Evolutionary conservation across 2,113 vertebrate genomes (phyloP), one percentile per base, ranked within the genome.

Genomic region (Pungitius pungitius): DNA sequence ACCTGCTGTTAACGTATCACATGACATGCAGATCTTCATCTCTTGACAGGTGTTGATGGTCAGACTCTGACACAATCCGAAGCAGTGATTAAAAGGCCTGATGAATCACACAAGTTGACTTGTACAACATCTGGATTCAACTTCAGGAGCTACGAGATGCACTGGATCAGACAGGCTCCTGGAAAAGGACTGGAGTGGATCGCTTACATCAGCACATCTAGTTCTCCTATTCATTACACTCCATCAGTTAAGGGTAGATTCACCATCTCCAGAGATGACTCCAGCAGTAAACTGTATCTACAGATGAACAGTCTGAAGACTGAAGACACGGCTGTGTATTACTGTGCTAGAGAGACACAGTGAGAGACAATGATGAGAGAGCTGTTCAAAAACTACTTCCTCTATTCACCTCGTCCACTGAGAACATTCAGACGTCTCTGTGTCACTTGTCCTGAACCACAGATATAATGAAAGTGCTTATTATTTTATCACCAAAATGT

Each of bases 151-250:
- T 33, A 56, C 12, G 0, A 2, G 0, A 85, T 73, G 57, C 0
- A 0, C 15, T 89, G 81, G 84, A 24, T 88, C 78, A 78, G 90
- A 85, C 85, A 90, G 81, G 64, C 69, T 77, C 72, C 83, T 83
- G 86, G 77, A 47, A 78, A 90, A 75, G 69, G 73, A 49, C 80
- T 78, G 35, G 79, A 82, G 49, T 82, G 79, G 80, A 13, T 47
- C 18, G 43, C 43, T 20, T 4, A 1, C 6, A 35, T 35, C 3
- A 35, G 4, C 3, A 3, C 33, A 35, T 35, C 33, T 35, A 7
- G 33, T 35, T 35, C 33, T 35, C 6, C 33, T 35, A 35, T 7
- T 1, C 6, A 35, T 35, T 35, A 47, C 17, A 8, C 43, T 0
- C 17, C 17, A 8, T 45, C 43, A 8, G 43, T 45, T 0, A 6